Evolutionary conservation across 2,113 vertebrate species (phyloP).

Genomic region (Poicephalus gulielmi): DNA sequence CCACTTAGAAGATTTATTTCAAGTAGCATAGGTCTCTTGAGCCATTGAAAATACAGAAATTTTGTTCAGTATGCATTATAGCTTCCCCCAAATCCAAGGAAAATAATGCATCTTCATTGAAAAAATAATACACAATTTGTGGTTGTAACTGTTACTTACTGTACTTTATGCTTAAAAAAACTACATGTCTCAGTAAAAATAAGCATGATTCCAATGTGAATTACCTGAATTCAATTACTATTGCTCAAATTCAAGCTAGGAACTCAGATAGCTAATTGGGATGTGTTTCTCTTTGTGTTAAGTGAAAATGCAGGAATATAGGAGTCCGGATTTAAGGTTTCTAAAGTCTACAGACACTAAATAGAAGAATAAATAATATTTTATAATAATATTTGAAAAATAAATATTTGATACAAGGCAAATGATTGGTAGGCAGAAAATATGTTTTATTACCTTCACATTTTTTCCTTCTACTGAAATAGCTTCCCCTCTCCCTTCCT

Average conservation of each 20-base stretch:
- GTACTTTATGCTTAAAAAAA: not conserved
- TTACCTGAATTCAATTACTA: not conserved
- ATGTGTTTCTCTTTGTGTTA: not conserved
- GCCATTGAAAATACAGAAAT: not conserved
- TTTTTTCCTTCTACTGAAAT: not conserved
- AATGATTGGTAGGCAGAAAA: not conserved
- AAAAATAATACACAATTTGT: not conserved
- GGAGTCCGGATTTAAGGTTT: not conserved
- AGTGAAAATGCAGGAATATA: not conserved
- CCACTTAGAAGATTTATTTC: not conserved
- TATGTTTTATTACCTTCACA: not conserved
- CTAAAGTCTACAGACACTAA: not conserved
- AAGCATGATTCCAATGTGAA: not conserved
- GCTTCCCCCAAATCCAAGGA: not conserved
- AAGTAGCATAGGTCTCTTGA: not conserved
- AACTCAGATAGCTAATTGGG: not conserved
- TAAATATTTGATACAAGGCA: not conserved
- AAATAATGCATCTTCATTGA: not conserved
- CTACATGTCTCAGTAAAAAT: not conserved
- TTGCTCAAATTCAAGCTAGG: not conserved
- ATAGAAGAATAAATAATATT: not conserved
- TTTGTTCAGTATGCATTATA: not conserved
- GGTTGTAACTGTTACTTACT: not conserved
- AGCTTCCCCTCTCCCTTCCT: not conserved
- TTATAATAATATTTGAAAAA: not conserved